These are phyloP conservation scores for Taeniopygia guttata DNA, from an alignment of 2,797 vertebrate species.

Conservation along the genomic window DNA sequence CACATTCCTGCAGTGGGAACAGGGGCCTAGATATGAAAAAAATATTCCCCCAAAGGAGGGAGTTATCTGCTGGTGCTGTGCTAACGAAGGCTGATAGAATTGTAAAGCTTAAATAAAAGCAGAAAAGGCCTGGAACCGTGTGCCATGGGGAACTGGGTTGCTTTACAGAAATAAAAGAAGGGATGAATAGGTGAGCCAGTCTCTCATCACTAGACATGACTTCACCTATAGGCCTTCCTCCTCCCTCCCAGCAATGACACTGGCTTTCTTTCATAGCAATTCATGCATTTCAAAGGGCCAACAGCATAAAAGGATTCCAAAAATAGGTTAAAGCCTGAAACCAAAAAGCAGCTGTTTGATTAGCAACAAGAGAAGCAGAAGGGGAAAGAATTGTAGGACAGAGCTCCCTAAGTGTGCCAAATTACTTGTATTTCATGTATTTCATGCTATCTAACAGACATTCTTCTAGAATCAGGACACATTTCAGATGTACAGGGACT, in stretches of 20 bases:
- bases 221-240: conserved; percentile 4
- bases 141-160: neutral
- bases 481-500: neutral
- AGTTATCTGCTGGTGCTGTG: neutral
- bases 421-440: neutral
- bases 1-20: neutral
- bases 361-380: conserved; percentile 2
- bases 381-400: neutral
- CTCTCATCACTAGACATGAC: neutral
- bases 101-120: neutral
- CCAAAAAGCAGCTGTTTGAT: conserved; percentile 36
- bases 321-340: conserved; percentile 52
- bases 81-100: neutral
- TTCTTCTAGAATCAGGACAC: neutral
- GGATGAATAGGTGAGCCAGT: conserved; percentile 15
- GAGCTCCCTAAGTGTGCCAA: neutral
- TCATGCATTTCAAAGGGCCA: conserved; percentile 50
- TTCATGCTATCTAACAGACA: neutral
- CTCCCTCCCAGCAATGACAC: conserved; percentile 8
- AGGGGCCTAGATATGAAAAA: neutral
- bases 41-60: neutral
- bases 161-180: neutral
- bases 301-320: conserved; percentile 36
- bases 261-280: neutral
- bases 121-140: neutral